Evolutionary conservation across 53 echinoderm and acorn worm genomes (phyloP), one percentile per base, ranked within the genome.

Genomic region (Arbacia lixula): DNA sequence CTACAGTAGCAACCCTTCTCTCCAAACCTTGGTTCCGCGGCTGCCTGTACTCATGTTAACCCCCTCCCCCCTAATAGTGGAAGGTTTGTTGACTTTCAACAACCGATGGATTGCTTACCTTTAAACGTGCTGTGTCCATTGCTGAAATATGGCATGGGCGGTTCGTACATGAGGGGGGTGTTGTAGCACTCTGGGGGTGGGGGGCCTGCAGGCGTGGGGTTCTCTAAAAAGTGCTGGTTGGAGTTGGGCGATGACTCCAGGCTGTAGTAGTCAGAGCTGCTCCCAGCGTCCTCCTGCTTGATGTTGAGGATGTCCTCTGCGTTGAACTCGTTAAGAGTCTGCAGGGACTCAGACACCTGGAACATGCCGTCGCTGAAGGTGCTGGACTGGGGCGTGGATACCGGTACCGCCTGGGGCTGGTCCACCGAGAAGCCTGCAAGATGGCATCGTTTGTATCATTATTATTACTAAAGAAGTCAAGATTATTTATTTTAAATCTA

Each of bases 241-340:
- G 90, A 86, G 78, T 88, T 95, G 12, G 99, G 95, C 0, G 99
- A 99, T 3, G 94, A 90, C 49, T 90, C 92, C 1, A 92, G 87
- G 71, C 98, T 98, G 91, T 99, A 99, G 66, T 99, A 99, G 87
- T 99, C 99, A 0, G 99, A 99, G 68, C 94, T 99, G 78, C 90
- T 94, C 5, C 93, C 93, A 0, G 91, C 57, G 60, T 93, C 97
- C 74, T 95, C 99, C 52, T 99, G 92, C 68, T 99, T 95, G 41
- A 95, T 99, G 86, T 85, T 89, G 30, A 99, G 78, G 49, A 99
- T 91, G 80, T 99, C 99, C 83, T 99, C 99, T 0, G 99, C 99
- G 53, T 92, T 99, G 92, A 99, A 92, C 46, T 99, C 99, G 49
- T 92, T 99, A 21, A 98, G 92, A 17, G 99, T 98, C 83, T 98